Percentiles rank a stretch among this genome's conserved stretches.
These are phyloP conservation scores for Bemisia tabaci DNA, from an alignment of 1,140 invertebrate genomes.

Conservation along the genomic window DNA sequence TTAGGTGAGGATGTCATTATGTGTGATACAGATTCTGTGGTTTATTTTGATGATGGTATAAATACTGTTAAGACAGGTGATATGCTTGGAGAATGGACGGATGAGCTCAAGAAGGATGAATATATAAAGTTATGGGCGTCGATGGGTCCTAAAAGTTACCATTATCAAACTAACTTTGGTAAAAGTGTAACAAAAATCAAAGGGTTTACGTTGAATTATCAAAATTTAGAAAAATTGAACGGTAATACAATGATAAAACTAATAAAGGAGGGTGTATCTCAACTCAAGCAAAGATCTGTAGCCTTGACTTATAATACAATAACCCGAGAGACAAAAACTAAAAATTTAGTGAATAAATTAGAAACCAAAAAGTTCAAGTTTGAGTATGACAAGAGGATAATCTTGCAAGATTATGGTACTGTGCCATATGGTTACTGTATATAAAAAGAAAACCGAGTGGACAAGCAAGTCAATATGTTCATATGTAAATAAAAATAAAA, in stretches of 20 bases:
- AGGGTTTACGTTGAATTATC: conserved; percentile 8
- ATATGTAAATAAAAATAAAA: too few species aligned
- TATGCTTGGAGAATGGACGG: conserved; percentile 2
- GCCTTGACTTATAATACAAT: neutral
- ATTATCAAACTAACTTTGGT: conserved; percentile 9
- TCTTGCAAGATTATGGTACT: neutral
- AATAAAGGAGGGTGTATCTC: neutral
- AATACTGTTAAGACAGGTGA: neutral
- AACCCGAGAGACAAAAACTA: neutral
- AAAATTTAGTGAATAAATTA: neutral
- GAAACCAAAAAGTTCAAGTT: neutral
- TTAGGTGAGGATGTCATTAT: conserved; percentile 26
- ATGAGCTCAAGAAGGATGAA: conserved; percentile 7
- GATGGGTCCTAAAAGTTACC: conserved; percentile 8
- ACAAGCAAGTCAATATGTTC: too few species aligned
- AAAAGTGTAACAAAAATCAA: conserved; percentile 9
- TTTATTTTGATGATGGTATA: conserved; percentile 16
- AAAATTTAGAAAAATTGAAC: conserved; percentile 12
- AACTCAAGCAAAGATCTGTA: neutral
- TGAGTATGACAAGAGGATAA: neutral
- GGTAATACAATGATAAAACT: conserved; percentile 5
- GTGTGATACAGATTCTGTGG: conserved; percentile 30
- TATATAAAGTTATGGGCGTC: conserved; percentile 7
- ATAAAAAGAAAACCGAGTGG: neutral
- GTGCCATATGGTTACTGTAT: neutral